A percentile compares a stretch with the other conserved stretches of the same genome.
phyloP scores from a whole-genome alignment of 2,797 vertebrate genomes.

The Eulemur mongoz region DNA sequence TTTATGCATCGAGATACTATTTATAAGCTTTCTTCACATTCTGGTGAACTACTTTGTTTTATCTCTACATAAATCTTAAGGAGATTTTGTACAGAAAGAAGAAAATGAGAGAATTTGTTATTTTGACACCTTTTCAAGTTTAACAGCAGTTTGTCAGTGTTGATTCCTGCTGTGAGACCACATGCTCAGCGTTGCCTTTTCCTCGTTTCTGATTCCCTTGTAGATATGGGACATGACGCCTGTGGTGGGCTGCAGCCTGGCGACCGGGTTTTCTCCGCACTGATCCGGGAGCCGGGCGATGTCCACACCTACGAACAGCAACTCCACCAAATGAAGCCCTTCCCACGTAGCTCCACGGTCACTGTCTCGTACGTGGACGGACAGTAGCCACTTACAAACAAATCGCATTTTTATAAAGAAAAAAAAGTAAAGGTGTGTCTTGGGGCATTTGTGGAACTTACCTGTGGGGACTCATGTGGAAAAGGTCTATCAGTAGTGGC shows the following conservation, averaged over 20 bases:
- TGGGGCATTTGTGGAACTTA: conserved; percentile 58
- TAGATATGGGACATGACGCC: conserved; percentile 99
- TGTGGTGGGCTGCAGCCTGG: conserved; percentile 95
- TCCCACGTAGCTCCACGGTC: conserved; percentile 80
- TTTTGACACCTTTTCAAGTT: neutral
- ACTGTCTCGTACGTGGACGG: conserved; percentile 72
- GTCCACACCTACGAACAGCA: conserved; percentile 75
- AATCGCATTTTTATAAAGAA: conserved; percentile 56
- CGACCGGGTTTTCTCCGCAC: conserved; percentile 93
- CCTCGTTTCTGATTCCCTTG: conserved; percentile 53
- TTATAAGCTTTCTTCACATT: neutral
- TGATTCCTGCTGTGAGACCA: neutral
- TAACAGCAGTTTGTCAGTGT: neutral
- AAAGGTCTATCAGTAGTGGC: neutral
- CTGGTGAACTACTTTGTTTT: neutral
- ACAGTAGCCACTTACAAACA: conserved; percentile 72
- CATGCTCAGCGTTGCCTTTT: neutral
- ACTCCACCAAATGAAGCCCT: conserved; percentile 63
- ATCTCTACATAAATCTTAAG: neutral
- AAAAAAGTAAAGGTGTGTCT: conserved; percentile 51
- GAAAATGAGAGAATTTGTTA: neutral
- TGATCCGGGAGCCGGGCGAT: conserved; percentile 84
- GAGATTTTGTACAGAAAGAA: neutral
- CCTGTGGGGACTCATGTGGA: neutral
- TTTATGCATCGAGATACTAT: neutral